Conservation (phyloP, 2,797 vertebrate species). For the Scolopax rusticola region DNA sequence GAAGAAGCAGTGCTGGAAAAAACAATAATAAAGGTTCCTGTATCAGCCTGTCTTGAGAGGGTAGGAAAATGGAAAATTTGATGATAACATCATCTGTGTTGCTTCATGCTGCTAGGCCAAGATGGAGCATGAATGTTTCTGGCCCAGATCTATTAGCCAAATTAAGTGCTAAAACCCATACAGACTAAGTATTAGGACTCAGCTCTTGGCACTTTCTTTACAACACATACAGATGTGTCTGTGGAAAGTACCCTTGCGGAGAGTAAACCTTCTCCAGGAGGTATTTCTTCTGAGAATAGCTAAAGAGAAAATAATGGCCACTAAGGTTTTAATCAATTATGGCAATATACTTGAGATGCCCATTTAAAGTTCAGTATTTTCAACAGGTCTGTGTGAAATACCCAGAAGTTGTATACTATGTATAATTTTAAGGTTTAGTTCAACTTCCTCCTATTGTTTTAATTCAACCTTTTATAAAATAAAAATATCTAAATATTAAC, state of each 20-base stretch:
- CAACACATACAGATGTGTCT: rapidly evolving
- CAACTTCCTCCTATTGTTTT: background rate
- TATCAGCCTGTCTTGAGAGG: too few relatives aligned
- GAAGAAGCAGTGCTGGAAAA: background rate
- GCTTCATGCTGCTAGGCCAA: background rate
- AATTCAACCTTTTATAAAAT: background rate
- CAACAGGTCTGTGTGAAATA: background rate
- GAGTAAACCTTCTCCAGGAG: background rate
- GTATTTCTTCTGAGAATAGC: background rate
- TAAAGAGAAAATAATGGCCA: background rate
- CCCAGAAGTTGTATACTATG: background rate
- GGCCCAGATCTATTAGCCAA: background rate
- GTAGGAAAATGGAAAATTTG: background rate
- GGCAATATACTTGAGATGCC: background rate
- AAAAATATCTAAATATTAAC: background rate
- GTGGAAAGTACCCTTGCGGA: background rate
- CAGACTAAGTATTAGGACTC: background rate
- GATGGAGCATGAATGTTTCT: background rate
- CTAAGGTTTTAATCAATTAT: background rate
- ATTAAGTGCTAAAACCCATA: background rate
- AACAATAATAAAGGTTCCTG: background rate
- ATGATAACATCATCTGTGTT: background rate
- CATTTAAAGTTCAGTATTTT: background rate
- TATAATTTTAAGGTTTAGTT: background rate
- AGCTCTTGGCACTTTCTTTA: background rate